phyloP scores from a whole-genome alignment of 2,113 vertebrate genomes.

The Centropus unirufus region DNA sequence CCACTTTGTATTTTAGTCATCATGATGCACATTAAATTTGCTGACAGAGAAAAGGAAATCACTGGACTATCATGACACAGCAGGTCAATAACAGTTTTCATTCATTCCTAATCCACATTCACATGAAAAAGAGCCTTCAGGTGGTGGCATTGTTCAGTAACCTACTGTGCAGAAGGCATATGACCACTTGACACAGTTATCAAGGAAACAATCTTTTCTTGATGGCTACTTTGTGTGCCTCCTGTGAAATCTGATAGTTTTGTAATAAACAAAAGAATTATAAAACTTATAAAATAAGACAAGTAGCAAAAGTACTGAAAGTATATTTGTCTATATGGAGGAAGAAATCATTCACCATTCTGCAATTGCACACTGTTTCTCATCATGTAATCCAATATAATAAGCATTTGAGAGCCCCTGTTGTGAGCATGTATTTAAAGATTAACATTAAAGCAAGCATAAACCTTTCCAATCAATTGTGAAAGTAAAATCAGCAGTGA shows the following conservation, averaged over 20 bases:
- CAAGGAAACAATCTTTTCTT: neutral
- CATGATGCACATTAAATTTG: neutral
- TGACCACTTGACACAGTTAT: neutral
- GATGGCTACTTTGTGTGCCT: neutral
- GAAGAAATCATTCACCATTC: neutral
- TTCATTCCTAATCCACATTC: neutral
- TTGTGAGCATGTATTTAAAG: constrained; percentile 1
- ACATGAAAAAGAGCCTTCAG: neutral
- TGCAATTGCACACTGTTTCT: neutral
- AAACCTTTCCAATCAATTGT: constrained; percentile 33
- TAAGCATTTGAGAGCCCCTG: neutral
- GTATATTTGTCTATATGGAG: neutral
- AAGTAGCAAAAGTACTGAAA: neutral
- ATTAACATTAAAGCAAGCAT: constrained; percentile 19
- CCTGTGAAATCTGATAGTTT: neutral
- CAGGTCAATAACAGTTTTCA: neutral
- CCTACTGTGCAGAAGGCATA: neutral
- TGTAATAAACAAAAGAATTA: neutral
- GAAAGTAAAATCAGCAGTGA: constrained; percentile 31
- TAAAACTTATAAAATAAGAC: neutral
- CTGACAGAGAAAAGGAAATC: neutral
- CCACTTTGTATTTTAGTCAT: neutral
- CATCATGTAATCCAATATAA: neutral
- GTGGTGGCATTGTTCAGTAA: neutral
- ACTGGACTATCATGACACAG: neutral